Conservation (phyloP, 2,888 invertebrate species). For the Acheta domesticus region DNA sequence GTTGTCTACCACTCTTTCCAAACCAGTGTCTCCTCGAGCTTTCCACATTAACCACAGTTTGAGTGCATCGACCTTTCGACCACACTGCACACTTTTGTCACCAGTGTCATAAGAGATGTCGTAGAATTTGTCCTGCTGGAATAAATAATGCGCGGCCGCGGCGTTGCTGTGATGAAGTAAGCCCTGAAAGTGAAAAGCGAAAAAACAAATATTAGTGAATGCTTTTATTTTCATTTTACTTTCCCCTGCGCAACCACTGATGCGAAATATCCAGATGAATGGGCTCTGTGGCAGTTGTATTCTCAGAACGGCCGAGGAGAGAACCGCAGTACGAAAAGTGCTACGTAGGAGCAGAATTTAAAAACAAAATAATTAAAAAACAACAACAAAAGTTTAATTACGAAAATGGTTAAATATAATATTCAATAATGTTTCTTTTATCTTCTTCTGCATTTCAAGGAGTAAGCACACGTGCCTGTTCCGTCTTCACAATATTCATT, state of each 20-base stretch:
- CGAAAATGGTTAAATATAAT: too few relatives aligned
- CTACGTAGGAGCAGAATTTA: too few relatives aligned
- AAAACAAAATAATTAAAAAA: too few relatives aligned
- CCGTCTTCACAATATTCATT: too few relatives aligned
- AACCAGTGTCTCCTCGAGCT: constrained; percentile 65
- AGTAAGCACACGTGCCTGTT: too few relatives aligned
- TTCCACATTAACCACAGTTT: constrained; percentile 94
- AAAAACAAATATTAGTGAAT: not conserved
- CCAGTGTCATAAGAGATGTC: constrained; percentile 75
- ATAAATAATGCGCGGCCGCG: constrained; percentile 70
- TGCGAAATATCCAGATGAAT: too few relatives aligned
- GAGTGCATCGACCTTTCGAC: constrained; percentile 86
- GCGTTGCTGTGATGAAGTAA: constrained; percentile 66
- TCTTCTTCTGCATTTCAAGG: too few relatives aligned
- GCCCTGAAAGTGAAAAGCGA: constrained; percentile 44
- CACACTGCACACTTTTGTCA: constrained; percentile 88
- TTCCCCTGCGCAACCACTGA: too few relatives aligned
- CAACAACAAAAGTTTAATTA: too few relatives aligned
- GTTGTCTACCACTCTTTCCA: constrained; percentile 60
- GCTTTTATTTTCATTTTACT: too few relatives aligned
- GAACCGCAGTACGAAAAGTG: too few relatives aligned
- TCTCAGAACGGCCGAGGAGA: not conserved
- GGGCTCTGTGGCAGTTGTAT: not conserved
- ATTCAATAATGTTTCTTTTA: too few relatives aligned
- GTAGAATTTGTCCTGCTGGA: constrained; percentile 82